These are phyloP conservation scores for Gallinago nigripennis DNA, from an alignment of 2,797 vertebrate species.

Conservation along the genomic window DNA sequence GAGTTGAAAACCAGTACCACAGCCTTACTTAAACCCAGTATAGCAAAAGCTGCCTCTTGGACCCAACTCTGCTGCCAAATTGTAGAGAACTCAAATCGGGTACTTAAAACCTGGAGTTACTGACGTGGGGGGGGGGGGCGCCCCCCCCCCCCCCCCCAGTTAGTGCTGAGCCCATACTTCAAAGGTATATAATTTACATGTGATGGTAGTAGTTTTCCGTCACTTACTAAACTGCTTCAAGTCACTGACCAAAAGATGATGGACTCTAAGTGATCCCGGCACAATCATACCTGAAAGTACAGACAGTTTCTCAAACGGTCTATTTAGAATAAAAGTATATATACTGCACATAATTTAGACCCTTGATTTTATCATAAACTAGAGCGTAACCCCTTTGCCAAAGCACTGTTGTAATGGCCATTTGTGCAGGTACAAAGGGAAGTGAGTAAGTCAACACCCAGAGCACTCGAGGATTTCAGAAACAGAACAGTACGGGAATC, in stretches of 20 bases:
- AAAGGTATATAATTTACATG: neutral
- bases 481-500: neutral
- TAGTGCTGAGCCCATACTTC: neutral
- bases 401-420: neutral
- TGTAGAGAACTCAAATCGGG: neutral
- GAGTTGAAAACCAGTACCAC: rapidly evolving
- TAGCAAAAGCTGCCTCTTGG: neutral
- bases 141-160: neutral
- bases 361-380: neutral
- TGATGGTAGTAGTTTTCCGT: neutral
- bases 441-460: rapidly evolving
- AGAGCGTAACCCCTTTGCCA: neutral
- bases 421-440: neutral
- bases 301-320: neutral
- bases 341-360: neutral
- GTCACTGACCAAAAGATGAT: neutral
- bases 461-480: neutral
- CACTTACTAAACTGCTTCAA: neutral
- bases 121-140: no score
- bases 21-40: neutral
- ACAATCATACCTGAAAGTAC: neutral
- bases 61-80: neutral
- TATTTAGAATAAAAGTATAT: neutral
- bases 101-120: neutral
- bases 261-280: neutral